Evolutionary conservation across 2,113 vertebrate genomes (phyloP), one percentile per base, ranked within the genome.

Genomic region (Ammodytes marinus): DNA sequence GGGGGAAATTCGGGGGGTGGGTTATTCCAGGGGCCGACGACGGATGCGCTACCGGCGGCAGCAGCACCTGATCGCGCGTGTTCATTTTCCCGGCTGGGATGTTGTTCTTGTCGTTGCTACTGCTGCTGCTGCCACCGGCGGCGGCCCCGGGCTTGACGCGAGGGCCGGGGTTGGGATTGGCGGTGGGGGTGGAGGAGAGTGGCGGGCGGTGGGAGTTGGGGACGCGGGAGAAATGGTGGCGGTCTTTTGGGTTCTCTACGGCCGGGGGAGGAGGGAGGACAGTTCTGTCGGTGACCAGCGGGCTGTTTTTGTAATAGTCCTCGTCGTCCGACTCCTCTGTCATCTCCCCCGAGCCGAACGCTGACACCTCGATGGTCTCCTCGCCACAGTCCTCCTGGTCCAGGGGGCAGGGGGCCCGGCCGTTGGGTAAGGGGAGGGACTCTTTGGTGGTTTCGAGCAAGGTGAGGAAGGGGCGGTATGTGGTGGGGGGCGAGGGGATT

Each of bases 321-420:
- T 98, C 97, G 74, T 98, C 97, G 86, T 98, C 97, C 4, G 96
- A 96, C 75, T 97, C 97, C 75, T 97, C 97, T 37, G 97, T 97
- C 86, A 97, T 97, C 94, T 98, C 97, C 68, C 97, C 97, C 2
- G 97, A 98, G 84, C 97, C 97, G 14, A 96, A 97, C 50, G 97
- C 96, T 37, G 97, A 98, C 80, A 96, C 97, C 92, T 97, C 97
- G 72, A 96, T 94, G 85, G 95, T 91, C 90, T 97, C 97, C 80
- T 97, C 97, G 82, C 27, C 27, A 27, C 97, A 98, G 93, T 98
- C 97, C 76, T 98, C 97, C 85, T 96, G 97, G 91, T 97, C 97
- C 83, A 94, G 87, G 84, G 93, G 95, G 94, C 97, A 97, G 3
- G 96, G 96, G 72, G 92, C 93, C 0, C 92, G 93, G 69, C 89